These are phyloP conservation scores for Hephaestus fuliginosus DNA, from an alignment of 2,797 vertebrate genomes.

Conservation along the genomic window DNA sequence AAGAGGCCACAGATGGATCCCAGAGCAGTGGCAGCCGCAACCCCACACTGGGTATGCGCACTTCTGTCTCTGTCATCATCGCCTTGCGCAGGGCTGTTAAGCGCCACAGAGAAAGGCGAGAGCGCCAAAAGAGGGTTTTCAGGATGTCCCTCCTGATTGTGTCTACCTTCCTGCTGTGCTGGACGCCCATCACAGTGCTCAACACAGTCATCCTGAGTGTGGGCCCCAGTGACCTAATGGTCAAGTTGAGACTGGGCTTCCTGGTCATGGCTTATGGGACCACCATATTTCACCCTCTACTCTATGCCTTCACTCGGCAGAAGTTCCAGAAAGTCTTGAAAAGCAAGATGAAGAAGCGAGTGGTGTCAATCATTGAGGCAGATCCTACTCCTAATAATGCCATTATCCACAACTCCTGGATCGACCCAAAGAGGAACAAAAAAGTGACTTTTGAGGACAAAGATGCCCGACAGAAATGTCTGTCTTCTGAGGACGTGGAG, in stretches of 20 bases:
- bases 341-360: conserved; percentile 98
- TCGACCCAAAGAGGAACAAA: conserved; percentile 96
- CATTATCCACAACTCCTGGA: conserved; percentile 97
- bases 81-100: conserved; percentile 96
- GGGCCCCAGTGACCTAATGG: conserved; percentile 96
- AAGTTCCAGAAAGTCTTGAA: conserved; percentile 98
- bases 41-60: conserved; percentile 94
- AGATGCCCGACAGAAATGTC: conserved; percentile 92
- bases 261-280: conserved; percentile 99
- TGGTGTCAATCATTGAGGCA: conserved; percentile 96
- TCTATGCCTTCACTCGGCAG: conserved; percentile 98
- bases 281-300: conserved; percentile 97
- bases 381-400: conserved; percentile 94
- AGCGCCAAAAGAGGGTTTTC: conserved; percentile 97
- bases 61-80: conserved; percentile 98
- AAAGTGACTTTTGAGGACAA: conserved; percentile 94
- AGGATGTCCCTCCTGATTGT: conserved; percentile 98
- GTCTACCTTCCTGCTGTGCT: conserved; percentile 98
- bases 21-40: conserved; percentile 91
- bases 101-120: conserved; percentile 94
- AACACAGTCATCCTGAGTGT: conserved; percentile 96
- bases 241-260: conserved; percentile 96
- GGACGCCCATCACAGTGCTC: conserved; percentile 98
- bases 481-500: conserved; percentile 85
- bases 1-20: conserved; percentile 85